These are phyloP conservation scores for Cyclura pinguis DNA, from an alignment of 2,797 vertebrate species.

Conservation along the genomic window DNA sequence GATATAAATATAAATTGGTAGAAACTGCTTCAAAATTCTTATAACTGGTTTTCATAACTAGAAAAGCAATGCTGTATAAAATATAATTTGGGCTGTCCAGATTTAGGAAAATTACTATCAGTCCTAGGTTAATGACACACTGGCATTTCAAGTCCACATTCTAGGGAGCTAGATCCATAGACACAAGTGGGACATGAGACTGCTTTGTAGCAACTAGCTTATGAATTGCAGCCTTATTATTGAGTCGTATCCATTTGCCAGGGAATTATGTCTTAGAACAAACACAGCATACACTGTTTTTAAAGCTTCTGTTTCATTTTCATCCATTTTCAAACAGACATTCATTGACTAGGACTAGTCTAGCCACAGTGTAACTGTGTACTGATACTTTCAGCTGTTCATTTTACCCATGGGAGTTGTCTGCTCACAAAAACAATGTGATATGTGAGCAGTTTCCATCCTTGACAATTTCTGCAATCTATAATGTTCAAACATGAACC, in stretches of 20 bases:
- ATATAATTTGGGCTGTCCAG: neutral
- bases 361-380: constrained; percentile 4
- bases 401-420: constrained; percentile 29
- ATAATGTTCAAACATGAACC: neutral
- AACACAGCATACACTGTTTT: constrained; percentile 10
- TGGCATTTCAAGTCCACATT: constrained; percentile 12
- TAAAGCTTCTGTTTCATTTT: neutral
- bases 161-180: neutral
- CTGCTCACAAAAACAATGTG: constrained; percentile 13
- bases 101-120: neutral
- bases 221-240: neutral
- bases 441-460: neutral
- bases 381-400: constrained; percentile 25
- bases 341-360: constrained; percentile 13
- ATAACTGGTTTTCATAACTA: neutral
- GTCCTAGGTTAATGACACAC: neutral
- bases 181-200: neutral
- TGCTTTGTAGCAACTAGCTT: neutral
- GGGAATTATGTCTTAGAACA: constrained; percentile 9
- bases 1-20: neutral
- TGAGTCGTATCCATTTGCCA: neutral
- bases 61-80: neutral
- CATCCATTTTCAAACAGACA: neutral
- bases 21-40: neutral
- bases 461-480: neutral